Base-by-base conservation (phyloP, 2,888 invertebrate genomes). In the Polyommatus iphigenia region DNA sequence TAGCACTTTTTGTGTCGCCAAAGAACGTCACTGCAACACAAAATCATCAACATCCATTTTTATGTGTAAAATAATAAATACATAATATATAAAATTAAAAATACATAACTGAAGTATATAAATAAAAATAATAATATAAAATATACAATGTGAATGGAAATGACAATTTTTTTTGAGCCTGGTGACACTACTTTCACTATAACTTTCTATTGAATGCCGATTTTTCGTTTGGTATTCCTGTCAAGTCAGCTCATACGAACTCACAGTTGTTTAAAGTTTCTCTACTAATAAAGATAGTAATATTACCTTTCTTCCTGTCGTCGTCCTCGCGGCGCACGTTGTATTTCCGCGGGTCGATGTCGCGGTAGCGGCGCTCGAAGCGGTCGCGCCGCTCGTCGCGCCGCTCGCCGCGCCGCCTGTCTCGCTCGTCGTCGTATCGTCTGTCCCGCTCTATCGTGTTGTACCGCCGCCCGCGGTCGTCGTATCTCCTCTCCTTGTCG, bases 1-100 rank as follows among this genome's bases (percentile, higher is more conserved):
- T 86, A 87, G 85, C 89, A 85, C 85, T 82, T 86, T 89, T 90
- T 80, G 90, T 89, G 84, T 91, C 92, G 83, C 88, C 87, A 85
- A 91, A 91, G 88, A 93, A 93, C 83, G 91, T 92, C 88, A 93
- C 90, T 92, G 91, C 76, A 91, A 93, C 87, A 86, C 86, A 86
- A 89, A 89, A 88, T 84, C 85, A 77, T 78, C 77, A 79, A 73
- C 78, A 76, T 77, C 76, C 54, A 59, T 18, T 7, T 59, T 62
- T 24, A 41, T 36, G 36, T n/a, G 29, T 2, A 29, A 32, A 76
- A 76, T 50, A n/a, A 76, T 3, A 29, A 18, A 76, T 20, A 59
- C 8, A 15, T 20, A 62, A 36, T 20, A 62, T 10, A 67, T 46
- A 32, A 36, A 15, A 62, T n/a, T 67, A 24, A 32, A n/a, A 54